Conservation (phyloP, 2,797 vertebrate genomes). For the Phalanger gymnotis region DNA sequence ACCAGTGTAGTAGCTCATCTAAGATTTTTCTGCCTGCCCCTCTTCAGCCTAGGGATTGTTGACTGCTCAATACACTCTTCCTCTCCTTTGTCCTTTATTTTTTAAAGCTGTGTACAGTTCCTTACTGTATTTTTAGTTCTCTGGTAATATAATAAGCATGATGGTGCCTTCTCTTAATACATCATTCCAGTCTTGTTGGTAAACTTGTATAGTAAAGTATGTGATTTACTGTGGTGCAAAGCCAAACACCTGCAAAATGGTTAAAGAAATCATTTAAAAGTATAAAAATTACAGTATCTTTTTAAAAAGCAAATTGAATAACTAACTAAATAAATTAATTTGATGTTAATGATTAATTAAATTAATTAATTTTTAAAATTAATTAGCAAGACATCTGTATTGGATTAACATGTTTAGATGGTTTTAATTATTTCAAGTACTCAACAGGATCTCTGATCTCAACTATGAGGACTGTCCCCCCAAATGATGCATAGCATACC, state of each 20-base stretch:
- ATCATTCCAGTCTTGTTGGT: slow-evolving; percentile 94
- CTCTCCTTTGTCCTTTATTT: slow-evolving; percentile 80
- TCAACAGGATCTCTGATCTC: not conserved
- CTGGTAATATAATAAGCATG: slow-evolving; percentile 93
- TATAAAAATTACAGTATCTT: slow-evolving; percentile 89
- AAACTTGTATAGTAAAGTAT: slow-evolving; percentile 89
- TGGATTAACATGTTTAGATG: not conserved
- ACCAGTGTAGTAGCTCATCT: slow-evolving; percentile 74
- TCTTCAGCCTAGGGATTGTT: slow-evolving; percentile 86
- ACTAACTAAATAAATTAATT: too few species aligned
- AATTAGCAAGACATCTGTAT: not conserved
- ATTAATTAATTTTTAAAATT: too few species aligned
- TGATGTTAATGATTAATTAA: too few species aligned
- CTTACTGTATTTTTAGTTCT: slow-evolving; percentile 90
- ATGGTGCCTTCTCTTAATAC: slow-evolving; percentile 96
- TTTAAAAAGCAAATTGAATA: slow-evolving; percentile 39
- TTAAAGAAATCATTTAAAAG: slow-evolving; percentile 84
- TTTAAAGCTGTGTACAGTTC: slow-evolving; percentile 92
- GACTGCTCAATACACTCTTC: slow-evolving; percentile 85
- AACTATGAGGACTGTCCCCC: not conserved
- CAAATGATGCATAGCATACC: not conserved
- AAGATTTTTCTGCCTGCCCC: slow-evolving; percentile 87
- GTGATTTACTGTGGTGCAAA: slow-evolving; percentile 88
- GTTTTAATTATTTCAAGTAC: not conserved
- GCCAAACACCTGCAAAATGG: slow-evolving; percentile 86